Conservation (phyloP, 2,888 invertebrate genomes). For the Mechanitis messenoides region DNA sequence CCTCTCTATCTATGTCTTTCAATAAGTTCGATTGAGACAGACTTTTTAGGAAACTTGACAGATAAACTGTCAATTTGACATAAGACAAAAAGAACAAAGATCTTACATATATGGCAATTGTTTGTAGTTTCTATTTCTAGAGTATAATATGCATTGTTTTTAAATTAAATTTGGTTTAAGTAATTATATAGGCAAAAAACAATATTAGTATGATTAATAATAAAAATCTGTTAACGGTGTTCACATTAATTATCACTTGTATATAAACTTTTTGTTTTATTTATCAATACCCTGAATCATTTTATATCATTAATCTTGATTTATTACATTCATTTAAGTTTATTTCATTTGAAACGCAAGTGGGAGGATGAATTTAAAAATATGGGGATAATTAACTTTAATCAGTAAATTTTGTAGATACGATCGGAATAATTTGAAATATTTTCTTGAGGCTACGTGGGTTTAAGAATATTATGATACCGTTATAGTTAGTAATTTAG, state of each 20-base stretch:
- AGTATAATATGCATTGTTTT: too few relatives aligned
- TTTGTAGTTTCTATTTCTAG: too few relatives aligned
- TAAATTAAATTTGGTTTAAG: too few relatives aligned
- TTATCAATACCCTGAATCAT: not conserved
- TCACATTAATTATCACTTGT: not conserved
- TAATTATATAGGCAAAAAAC: too few relatives aligned
- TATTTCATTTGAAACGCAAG: slow-evolving; percentile 14
- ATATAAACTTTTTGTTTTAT: not conserved
- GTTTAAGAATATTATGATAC: not conserved
- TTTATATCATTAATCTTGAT: slow-evolving; percentile 20
- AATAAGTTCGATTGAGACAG: too few relatives aligned
- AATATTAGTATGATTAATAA: too few relatives aligned
- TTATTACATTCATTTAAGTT: slow-evolving; percentile 16
- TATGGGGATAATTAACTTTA: slow-evolving; percentile 13
- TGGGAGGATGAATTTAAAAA: slow-evolving; percentile 12
- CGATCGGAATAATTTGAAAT: slow-evolving; percentile 22
- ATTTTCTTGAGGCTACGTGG: slow-evolving; percentile 1
- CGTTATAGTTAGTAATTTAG: not conserved
- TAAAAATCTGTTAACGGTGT: too few relatives aligned
- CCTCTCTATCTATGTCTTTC: too few relatives aligned
- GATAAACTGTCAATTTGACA: too few relatives aligned
- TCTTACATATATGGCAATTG: too few relatives aligned
- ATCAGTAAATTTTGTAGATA: slow-evolving; percentile 8
- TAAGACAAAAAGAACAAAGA: too few relatives aligned
- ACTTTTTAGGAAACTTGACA: too few relatives aligned